These are phyloP conservation scores for Tupiocoris notatus DNA, from an alignment of 2,888 invertebrate genomes.

Conservation along the genomic window DNA sequence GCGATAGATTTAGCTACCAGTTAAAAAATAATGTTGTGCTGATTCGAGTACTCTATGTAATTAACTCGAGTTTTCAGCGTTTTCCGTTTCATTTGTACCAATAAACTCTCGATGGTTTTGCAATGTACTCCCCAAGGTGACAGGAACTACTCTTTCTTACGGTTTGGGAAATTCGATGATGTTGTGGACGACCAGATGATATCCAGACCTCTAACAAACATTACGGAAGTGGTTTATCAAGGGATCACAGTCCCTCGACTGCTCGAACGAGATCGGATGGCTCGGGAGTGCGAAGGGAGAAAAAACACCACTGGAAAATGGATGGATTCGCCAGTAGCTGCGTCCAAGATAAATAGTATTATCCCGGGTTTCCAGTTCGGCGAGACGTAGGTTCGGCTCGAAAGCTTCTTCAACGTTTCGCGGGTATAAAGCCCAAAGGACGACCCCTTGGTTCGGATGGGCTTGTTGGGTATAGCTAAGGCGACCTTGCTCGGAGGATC, in stretches of 20 bases:
- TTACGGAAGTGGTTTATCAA: background rate
- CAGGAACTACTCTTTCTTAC: background rate
- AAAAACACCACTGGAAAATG: slow-evolving; percentile 10
- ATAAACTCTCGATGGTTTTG: too few relatives aligned
- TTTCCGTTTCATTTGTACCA: too few relatives aligned
- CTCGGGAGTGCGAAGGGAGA: background rate
- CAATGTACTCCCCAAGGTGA: too few relatives aligned
- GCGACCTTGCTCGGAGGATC: background rate
- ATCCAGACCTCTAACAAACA: background rate
- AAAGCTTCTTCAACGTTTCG: background rate
- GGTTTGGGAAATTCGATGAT: background rate
- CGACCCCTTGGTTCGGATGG: too few relatives aligned
- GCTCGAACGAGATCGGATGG: background rate
- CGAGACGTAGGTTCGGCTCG: background rate
- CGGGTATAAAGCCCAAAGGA: background rate
- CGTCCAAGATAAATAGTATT: slow-evolving; percentile 37
- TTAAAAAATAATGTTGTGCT: too few relatives aligned
- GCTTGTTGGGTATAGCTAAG: background rate
- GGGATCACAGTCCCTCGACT: background rate
- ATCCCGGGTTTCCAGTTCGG: slow-evolving; percentile 24
- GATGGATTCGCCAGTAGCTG: slow-evolving; percentile 9
- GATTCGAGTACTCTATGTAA: too few relatives aligned
- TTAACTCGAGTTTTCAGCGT: too few relatives aligned
- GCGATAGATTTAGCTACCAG: too few relatives aligned
- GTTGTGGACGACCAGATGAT: background rate